Conservation (phyloP, 2,888 invertebrate genomes). For the Salpingus planirostris region DNA sequence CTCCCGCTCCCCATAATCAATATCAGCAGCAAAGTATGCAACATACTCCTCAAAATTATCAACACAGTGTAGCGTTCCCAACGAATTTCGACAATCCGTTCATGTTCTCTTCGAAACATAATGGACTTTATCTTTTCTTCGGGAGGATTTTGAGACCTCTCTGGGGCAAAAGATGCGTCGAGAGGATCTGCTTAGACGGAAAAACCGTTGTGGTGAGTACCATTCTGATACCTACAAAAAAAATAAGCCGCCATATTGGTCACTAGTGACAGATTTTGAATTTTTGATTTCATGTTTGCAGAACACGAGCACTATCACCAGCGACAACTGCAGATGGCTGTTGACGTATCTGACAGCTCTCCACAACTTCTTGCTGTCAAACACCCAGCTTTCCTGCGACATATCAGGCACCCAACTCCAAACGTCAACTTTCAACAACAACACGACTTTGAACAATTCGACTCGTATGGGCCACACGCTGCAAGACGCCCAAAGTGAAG, state of each 20-base stretch:
- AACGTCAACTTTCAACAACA: slow-evolving; percentile 18
- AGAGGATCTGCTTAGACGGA: slow-evolving; percentile 46
- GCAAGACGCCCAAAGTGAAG: slow-evolving; percentile 51
- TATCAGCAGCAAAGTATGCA: slow-evolving; percentile 16
- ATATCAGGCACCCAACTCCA: slow-evolving; percentile 4
- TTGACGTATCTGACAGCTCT: slow-evolving; percentile 68
- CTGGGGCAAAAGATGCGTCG: slow-evolving; percentile 75
- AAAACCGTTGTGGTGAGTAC: slow-evolving; percentile 51
- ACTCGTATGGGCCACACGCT: slow-evolving; percentile 22
- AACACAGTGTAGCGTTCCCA: slow-evolving; percentile 11
- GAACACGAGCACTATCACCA: slow-evolving; percentile 58
- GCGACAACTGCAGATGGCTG: slow-evolving; percentile 63
- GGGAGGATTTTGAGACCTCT: slow-evolving; percentile 80
- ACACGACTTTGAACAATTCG: slow-evolving; percentile 20
- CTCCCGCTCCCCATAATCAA: slow-evolving; percentile 31
- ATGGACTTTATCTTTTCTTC: slow-evolving; percentile 86
- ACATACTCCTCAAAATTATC: slow-evolving; percentile 14
- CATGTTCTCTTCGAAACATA: slow-evolving; percentile 72
- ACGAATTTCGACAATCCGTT: slow-evolving; percentile 26
- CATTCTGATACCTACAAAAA: neutral
- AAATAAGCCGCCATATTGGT: neutral
- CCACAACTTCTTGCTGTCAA: slow-evolving; percentile 62
- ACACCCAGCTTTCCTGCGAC: slow-evolving; percentile 44
- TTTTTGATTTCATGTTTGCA: too few species aligned
- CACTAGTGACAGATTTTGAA: too few species aligned